Evolutionary conservation across 2,113 vertebrate species (phyloP).

Genomic region (Muscicapa adusta): DNA sequence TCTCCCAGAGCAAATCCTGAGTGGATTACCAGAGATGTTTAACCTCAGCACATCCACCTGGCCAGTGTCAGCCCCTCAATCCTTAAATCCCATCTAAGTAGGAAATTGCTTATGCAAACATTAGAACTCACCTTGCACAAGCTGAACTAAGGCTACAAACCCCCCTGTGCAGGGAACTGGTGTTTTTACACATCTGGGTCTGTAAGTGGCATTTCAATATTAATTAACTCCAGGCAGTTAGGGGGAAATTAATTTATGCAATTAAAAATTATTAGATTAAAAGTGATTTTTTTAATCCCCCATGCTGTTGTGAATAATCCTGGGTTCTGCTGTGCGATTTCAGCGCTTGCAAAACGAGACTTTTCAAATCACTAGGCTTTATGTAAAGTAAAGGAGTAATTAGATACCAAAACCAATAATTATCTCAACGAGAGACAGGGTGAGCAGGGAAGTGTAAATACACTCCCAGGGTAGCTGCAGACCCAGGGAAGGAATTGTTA

Average conservation of each 20-base stretch:
- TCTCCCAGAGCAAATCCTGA: background rate
- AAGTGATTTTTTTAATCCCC: background rate
- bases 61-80: background rate
- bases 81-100: background rate
- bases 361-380: constrained; percentile 7
- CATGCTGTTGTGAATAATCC: background rate
- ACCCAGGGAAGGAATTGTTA: constrained; percentile 1
- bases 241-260: constrained; percentile 10
- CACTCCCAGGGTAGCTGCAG: background rate
- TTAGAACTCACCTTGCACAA: background rate
- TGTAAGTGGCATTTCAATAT: background rate
- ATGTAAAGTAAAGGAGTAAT: constrained; percentile 35
- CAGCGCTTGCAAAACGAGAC: background rate
- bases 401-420: constrained; percentile 20
- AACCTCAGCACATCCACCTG: background rate
- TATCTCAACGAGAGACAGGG: constrained; percentile 1
- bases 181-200: background rate
- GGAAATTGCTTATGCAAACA: background rate
- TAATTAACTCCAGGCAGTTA: constrained; percentile 4
- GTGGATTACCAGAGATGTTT: background rate
- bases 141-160: background rate
- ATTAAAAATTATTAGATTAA: constrained; percentile 58
- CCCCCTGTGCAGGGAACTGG: background rate
- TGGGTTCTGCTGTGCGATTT: background rate
- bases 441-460: background rate